phyloP scores from a whole-genome alignment of 1,140 invertebrate species.

The Atta cephalotes region DNA sequence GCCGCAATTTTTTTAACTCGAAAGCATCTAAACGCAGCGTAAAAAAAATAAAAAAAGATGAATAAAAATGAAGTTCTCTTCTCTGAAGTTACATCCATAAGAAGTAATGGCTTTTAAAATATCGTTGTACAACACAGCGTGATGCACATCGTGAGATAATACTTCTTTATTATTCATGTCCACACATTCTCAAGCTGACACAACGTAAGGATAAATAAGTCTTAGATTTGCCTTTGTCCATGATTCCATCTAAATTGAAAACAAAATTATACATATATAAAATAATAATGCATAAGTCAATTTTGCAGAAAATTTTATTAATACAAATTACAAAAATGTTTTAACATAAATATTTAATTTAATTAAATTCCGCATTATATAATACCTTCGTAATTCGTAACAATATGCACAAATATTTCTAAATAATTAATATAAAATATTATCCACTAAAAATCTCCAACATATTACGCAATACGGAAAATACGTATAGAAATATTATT shows the following conservation, averaged over 20 bases:
- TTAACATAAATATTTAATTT: conserved; percentile 1
- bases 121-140: conserved; percentile 37
- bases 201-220: conserved; percentile 11
- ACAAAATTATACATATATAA: too few species aligned
- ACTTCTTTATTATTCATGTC: conserved; percentile 41
- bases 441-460: background rate
- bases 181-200: conserved; percentile 19
- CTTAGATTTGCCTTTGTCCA: background rate
- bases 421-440: conserved; percentile 21
- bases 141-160: conserved; percentile 31
- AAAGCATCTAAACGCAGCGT: conserved; percentile 47
- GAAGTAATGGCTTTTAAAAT: conserved; percentile 26
- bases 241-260: background rate
- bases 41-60: conserved; percentile 59
- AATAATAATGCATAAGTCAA: background rate
- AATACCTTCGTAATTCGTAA: background rate
- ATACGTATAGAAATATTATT: background rate
- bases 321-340: background rate
- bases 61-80: conserved; percentile 68
- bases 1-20: conserved; percentile 66
- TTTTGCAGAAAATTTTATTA: conserved; percentile 11
- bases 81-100: conserved; percentile 45
- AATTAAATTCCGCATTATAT: background rate
- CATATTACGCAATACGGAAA: background rate
- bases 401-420: background rate